phyloP scores from a whole-genome alignment of 2,797 vertebrate genomes.

The Chanos chanos region DNA sequence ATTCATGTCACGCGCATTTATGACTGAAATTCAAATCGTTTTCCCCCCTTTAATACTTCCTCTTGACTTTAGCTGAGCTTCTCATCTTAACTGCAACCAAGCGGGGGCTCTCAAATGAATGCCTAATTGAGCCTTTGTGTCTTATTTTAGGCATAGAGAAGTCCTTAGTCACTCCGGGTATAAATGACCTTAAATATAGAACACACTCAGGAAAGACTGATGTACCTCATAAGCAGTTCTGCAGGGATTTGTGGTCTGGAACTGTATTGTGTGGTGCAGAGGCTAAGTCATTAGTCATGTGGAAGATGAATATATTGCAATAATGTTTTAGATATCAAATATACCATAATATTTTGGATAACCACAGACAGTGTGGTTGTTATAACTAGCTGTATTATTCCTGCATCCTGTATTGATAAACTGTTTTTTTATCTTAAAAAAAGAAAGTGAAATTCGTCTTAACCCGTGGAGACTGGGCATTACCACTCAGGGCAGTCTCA shows the following conservation, averaged over 20 bases:
- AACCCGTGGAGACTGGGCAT: too few species aligned
- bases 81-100: neutral
- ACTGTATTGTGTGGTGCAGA: neutral
- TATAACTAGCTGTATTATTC: too few species aligned
- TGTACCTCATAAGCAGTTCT: neutral
- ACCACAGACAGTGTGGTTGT: too few species aligned
- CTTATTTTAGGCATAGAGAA: neutral
- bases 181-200: slow-evolving; percentile 7
- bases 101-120: neutral
- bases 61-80: neutral
- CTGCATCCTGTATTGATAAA: too few species aligned
- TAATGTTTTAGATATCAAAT: too few species aligned
- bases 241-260: neutral
- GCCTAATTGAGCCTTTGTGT: slow-evolving; percentile 21
- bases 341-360: too few species aligned
- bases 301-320: too few species aligned
- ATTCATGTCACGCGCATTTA: slow-evolving; percentile 1
- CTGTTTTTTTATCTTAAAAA: too few species aligned
- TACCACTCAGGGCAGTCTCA: too few species aligned
- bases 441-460: too few species aligned
- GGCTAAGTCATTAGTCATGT: neutral
- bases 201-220: neutral
- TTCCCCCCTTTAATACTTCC: neutral
- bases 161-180: neutral
- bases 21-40: neutral